Evolutionary conservation across 2,888 invertebrate species (phyloP), one percentile per base, ranked within the genome.

Genomic region (Mythimna impura): DNA sequence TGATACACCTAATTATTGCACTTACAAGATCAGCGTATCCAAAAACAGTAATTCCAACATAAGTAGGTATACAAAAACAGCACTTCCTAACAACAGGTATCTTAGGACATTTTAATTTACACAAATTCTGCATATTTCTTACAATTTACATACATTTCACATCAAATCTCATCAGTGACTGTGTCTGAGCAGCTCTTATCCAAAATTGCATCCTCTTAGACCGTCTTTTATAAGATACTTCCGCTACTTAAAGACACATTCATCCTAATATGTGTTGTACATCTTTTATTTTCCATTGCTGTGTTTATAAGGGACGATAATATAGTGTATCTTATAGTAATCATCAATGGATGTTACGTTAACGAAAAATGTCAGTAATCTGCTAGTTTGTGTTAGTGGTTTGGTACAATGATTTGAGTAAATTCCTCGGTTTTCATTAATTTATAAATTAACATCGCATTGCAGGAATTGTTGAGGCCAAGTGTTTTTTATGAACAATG

Each of bases 21-120:
- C 94, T 91, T 81, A 94, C 94, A 88, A 94, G 89, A 87, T 93
- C 93, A 71, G 92, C 88, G 82, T 94, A 94, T 85, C 92, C 94
- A 78, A 93, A 93, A 67, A 94, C 91, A 61, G 90, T 90, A 10
- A 94, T 90, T 20, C 94, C 94, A 80, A 88, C 91, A 36, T 93
- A 85, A 10, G 93, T 86, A 0, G 94, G 93, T 60, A 94, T 91
- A 80, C 91, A 94, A 67, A 92, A 93, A 71, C 94, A 94, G 34
- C 94, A 94, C 88, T 93, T 94, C 62, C 87, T 89, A 52, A 90
- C 85, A 2, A 91, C 85, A 14, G 92, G 92, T 71, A 91, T 71
- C 36, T 73, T 84, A 12, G 90, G 89, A 79, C 91, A 93, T 63
- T 84, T 86, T 12, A 81, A 71, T 80, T 87, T 87, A 64, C 87